Conservation (phyloP, 2,113 vertebrate genomes). For the Melanotaenia duboulayi region DNA sequence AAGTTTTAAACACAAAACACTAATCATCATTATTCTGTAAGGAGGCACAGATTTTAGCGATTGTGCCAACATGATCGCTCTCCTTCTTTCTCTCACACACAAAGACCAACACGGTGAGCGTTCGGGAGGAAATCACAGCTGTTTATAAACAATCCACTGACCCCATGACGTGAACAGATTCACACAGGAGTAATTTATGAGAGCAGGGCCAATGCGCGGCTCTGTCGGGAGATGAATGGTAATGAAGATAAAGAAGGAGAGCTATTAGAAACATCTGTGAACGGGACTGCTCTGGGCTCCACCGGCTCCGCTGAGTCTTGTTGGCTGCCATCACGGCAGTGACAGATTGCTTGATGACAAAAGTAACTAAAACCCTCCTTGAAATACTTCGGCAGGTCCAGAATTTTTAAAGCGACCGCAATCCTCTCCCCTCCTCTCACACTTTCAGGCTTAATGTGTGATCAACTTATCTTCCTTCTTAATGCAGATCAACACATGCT, state of each 20-base stretch:
- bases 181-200: constrained; percentile 65
- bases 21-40: constrained; percentile 52
- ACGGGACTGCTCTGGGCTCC: constrained; percentile 48
- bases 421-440: not conserved
- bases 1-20: constrained; percentile 45
- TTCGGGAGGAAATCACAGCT: constrained; percentile 48
- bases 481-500: constrained; percentile 17
- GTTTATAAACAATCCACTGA: constrained; percentile 68
- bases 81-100: not conserved
- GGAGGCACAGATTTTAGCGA: constrained; percentile 9
- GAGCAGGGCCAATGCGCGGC: constrained; percentile 27
- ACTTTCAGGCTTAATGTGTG: constrained; percentile 32
- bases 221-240: constrained; percentile 60
- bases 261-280: constrained; percentile 76
- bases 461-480: constrained; percentile 19
- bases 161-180: constrained; percentile 60
- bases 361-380: constrained; percentile 55
- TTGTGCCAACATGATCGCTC: not conserved
- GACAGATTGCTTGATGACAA: constrained; percentile 70
- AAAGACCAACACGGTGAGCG: not conserved
- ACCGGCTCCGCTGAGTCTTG: constrained; percentile 63
- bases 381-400: constrained; percentile 48
- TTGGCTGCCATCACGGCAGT: constrained; percentile 67
- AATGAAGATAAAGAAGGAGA: constrained; percentile 74
- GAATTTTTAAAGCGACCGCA: constrained; percentile 8